Evolutionary conservation across 1,140 invertebrate genomes (phyloP).

Genomic region (Tetramorium parvispinum): DNA sequence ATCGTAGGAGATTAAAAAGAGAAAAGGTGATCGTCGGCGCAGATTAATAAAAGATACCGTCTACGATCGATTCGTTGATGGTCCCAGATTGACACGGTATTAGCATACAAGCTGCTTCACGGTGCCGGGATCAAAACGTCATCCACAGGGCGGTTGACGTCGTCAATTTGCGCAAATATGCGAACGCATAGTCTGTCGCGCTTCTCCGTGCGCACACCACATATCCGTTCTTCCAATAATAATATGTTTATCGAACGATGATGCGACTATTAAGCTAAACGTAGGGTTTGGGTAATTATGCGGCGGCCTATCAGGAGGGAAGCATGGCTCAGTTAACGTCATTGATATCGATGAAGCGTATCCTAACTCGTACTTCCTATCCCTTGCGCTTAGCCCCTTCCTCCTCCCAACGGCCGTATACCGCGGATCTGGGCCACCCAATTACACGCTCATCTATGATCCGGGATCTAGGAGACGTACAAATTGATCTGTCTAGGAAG

Average conservation of each 20-base stretch:
- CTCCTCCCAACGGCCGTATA: neutral
- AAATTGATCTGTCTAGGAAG: constrained; percentile 81
- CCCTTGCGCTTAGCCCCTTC: constrained; percentile 29
- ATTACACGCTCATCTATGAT: constrained; percentile 83
- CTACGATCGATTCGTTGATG: constrained; percentile 6
- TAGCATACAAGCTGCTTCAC: neutral
- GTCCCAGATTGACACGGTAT: neutral
- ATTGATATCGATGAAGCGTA: constrained; percentile 80
- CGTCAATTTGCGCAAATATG: constrained; percentile 65
- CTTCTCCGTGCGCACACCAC: neutral
- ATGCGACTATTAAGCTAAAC: constrained; percentile 78
- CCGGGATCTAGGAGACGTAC: constrained; percentile 80
- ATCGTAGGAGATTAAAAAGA: neutral
- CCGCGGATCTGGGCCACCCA: constrained; percentile 79
- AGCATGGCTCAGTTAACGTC: constrained; percentile 80
- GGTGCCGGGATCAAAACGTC: neutral
- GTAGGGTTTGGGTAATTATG: constrained; percentile 79
- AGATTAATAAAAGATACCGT: neutral
- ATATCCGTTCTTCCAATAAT: constrained; percentile 75
- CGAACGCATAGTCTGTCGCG: neutral
- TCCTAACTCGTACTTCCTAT: constrained; percentile 20
- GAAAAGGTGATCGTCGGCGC: neutral
- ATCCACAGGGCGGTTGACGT: neutral
- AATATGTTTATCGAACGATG: constrained; percentile 79
- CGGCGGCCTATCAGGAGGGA: constrained; percentile 78